Evolutionary conservation across 2,797 vertebrate genomes (phyloP).

Genomic region (Lemur catta): DNA sequence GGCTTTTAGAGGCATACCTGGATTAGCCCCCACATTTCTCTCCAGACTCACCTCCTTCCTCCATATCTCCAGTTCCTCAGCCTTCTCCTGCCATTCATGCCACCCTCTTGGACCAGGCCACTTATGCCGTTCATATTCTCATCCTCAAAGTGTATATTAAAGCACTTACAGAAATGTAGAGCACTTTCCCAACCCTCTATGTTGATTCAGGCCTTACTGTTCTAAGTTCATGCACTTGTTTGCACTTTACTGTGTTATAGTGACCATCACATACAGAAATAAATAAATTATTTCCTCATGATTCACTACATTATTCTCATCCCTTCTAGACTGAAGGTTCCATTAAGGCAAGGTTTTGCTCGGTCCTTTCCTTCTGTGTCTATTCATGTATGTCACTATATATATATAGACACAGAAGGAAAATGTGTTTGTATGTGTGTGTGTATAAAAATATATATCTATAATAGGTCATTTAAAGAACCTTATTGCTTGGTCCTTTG

Average conservation of each 20-base stretch:
- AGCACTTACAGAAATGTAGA: neutral
- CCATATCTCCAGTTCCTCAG: neutral
- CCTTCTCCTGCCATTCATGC: neutral
- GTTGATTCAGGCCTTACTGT: neutral
- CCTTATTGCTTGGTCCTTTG: neutral
- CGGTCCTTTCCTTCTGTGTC: too few species aligned
- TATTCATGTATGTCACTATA: too few species aligned
- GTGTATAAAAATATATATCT: too few species aligned
- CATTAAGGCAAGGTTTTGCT: neutral
- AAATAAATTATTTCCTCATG: neutral
- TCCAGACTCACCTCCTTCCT: neutral
- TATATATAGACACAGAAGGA: too few species aligned
- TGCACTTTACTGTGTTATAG: neutral
- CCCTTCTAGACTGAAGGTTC: neutral
- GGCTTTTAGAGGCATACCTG: neutral
- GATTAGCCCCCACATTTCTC: accelerated
- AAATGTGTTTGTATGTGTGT: too few species aligned
- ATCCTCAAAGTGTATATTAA: neutral
- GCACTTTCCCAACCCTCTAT: neutral
- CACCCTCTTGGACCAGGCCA: neutral
- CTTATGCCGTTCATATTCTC: neutral
- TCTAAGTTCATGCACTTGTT: neutral
- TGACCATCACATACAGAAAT: neutral
- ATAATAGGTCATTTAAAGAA: too few species aligned
- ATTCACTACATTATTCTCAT: too few species aligned